Base-by-base conservation (phyloP, 92 coral and sea anemone species). In the Plumapathes pennacea region DNA sequence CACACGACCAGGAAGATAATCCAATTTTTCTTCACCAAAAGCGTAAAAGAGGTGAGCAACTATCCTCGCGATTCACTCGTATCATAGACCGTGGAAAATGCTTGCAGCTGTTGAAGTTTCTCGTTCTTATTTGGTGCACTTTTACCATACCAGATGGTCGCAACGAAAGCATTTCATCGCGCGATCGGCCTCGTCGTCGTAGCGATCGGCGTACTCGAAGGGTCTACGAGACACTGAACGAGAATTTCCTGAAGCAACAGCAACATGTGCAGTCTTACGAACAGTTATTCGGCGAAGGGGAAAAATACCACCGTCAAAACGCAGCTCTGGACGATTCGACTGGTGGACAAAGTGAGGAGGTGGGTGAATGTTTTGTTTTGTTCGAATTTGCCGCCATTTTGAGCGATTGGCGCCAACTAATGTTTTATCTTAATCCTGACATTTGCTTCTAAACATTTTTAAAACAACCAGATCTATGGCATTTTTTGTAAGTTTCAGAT, bases 381-480 rank as follows among this genome's bases (percentile, higher is more conserved):
- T 91, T 90, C 84, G 87, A 91, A 91, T 88, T 91, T 91, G 85
- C 92, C 97, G 97, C 97, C 97, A 80, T 80, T 79, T 78, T 84
- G 32, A 10, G 41, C 13, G 25, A 46, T 77, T 73, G 88, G 77
- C 89, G 87, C 84, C 75, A 76, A 38, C 53, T n/a, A n/a, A 7
- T 36, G 8, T 36, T 8, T 36, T 36, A 36, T 36, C 40, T n/a
- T 36, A 36, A 36, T 36, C 8, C 8, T 8, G n/a, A 36, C n/a
- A 36, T 36, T 36, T 8, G 8, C 40, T 36, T 36, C n/a, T 8
- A 8, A 7, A 36, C n/a, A 36, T 42, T 0, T 46, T 4, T 20
- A 1, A 11, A 1, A 34, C 14, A 8, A 43, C n/a, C n/a, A n/a
- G n/a, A n/a, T n/a, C n/a, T n/a, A n/a, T n/a, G n/a, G n/a, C n/a